These are phyloP conservation scores for Pterostichus niger DNA, from an alignment of 2,888 invertebrate species.

Conservation along the genomic window DNA sequence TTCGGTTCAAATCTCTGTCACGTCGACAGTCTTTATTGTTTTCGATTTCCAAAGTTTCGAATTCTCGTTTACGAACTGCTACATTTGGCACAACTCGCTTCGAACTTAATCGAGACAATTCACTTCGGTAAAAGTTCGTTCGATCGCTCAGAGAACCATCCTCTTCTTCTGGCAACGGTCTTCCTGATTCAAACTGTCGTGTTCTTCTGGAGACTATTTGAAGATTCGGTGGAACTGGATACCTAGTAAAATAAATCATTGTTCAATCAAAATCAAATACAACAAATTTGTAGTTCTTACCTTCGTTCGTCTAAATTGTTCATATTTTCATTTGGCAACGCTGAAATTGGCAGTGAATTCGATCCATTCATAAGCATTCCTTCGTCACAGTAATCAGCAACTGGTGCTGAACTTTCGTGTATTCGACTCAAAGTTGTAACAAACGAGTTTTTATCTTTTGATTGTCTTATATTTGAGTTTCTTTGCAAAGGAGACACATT, in stretches of 20 bases:
- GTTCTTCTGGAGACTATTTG: constrained; percentile 87
- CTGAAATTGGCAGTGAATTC: constrained; percentile 74
- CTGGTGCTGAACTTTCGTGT: constrained; percentile 78
- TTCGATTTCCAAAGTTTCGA: constrained; percentile 81
- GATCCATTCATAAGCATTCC: constrained; percentile 78
- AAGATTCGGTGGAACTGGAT: constrained; percentile 75
- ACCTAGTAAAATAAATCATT: constrained; percentile 18
- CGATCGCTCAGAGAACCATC: constrained; percentile 81
- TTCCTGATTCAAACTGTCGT: constrained; percentile 85
- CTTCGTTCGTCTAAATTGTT: constrained; percentile 76
- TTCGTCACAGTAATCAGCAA: constrained; percentile 73
- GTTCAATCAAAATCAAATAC: neutral
- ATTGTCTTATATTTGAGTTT: constrained; percentile 70
- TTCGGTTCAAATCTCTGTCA: constrained; percentile 70
- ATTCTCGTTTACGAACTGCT: constrained; percentile 86
- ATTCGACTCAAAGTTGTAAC: constrained; percentile 83
- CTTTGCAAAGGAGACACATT: constrained; percentile 61
- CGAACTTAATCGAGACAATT: constrained; percentile 82
- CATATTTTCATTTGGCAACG: constrained; percentile 73
- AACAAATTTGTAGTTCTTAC: constrained; percentile 71
- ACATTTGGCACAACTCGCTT: constrained; percentile 87
- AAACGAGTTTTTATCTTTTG: constrained; percentile 79
- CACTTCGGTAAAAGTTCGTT: constrained; percentile 84
- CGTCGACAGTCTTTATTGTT: constrained; percentile 71
- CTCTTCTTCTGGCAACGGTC: constrained; percentile 79